Percentiles rank a stretch among this genome's conserved stretches.
These are phyloP conservation scores for Eretmochelys imbricata DNA, from an alignment of 2,113 vertebrate genomes.

Conservation along the genomic window DNA sequence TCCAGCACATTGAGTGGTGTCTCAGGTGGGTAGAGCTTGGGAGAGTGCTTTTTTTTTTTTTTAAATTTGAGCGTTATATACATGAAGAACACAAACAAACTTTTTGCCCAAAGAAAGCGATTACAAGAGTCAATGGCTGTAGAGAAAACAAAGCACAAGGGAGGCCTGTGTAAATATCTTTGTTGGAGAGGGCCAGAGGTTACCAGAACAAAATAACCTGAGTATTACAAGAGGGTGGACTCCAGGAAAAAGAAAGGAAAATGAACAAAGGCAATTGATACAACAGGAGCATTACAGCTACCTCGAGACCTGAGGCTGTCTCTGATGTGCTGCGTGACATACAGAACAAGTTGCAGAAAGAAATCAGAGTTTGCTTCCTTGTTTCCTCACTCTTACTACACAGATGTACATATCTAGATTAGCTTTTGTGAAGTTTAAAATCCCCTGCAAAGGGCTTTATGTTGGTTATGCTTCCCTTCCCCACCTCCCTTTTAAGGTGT, in stretches of 20 bases:
- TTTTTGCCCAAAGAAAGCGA: not conserved
- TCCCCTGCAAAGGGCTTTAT: not conserved
- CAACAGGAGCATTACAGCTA: not conserved
- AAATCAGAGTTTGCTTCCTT: not conserved
- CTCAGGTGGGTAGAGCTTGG: not conserved
- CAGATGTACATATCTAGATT: not conserved
- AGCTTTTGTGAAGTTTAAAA: not conserved
- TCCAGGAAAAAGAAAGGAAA: not conserved
- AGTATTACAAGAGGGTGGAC: not conserved
- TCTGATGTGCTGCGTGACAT: not conserved
- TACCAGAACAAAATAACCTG: not conserved
- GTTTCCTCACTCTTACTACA: not conserved
- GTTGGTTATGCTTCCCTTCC: accelerated
- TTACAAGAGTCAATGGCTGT: not conserved
- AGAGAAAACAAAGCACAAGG: not conserved
- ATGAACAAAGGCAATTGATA: not conserved
- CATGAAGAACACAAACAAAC: not conserved
- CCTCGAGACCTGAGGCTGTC: not conserved
- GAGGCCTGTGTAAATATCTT: not conserved
- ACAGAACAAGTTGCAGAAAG: not conserved
- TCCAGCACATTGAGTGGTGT: not conserved
- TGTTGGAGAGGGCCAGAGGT: not conserved
- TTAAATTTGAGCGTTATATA: not conserved
- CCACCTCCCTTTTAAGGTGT: not conserved
- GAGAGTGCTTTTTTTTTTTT: not conserved